phyloP scores from a whole-genome alignment of 2,888 invertebrate genomes.

The Bombylius major region DNA sequence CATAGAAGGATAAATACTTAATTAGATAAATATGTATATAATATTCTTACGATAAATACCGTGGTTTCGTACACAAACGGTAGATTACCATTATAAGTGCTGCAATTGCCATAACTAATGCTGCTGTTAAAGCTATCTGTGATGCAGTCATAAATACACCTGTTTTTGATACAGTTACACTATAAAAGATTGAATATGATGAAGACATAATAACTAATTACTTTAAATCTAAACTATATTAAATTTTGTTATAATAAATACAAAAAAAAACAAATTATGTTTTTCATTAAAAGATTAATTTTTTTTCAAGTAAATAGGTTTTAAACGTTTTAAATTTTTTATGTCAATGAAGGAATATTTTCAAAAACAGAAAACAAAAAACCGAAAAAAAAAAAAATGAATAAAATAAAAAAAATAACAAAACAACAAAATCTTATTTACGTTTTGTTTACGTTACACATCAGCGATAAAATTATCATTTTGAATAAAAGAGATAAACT shows the following conservation, averaged over 20 bases:
- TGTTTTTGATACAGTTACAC: neutral
- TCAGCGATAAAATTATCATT: too few species aligned
- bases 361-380: too few species aligned
- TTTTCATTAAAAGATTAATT: neutral
- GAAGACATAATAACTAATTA: neutral
- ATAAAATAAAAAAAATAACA: too few species aligned
- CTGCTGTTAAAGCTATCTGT: conserved; percentile 20
- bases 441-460: too few species aligned
- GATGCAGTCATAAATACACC: conserved; percentile 18
- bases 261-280: too few species aligned
- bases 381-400: too few species aligned
- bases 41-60: conserved; percentile 15
- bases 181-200: neutral
- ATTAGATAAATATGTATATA: neutral
- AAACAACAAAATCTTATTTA: too few species aligned
- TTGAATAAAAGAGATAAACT: too few species aligned
- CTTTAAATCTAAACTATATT: too few species aligned
- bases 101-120: conserved; percentile 21
- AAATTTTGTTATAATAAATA: neutral
- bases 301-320: neutral
- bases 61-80: conserved; percentile 18
- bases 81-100: conserved; percentile 20
- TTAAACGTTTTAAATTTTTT: too few species aligned
- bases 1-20: conserved; percentile 1
- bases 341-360: too few species aligned